Base-by-base conservation (phyloP, 2,113 vertebrate species). In the Cettia cetti region DNA sequence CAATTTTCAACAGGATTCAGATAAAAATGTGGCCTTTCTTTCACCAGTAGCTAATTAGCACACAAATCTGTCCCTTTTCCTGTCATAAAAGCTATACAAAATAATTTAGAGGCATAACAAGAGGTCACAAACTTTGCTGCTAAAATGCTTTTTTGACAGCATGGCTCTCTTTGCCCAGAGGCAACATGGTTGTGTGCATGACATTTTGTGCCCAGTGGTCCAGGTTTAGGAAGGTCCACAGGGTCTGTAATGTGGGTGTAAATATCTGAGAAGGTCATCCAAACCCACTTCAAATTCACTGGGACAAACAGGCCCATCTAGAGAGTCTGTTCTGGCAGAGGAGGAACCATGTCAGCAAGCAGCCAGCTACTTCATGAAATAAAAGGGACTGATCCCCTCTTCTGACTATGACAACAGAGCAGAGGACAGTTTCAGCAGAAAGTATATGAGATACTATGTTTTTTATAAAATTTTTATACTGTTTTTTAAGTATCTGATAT, bases 131-230 rank as follows among this genome's bases (percentile, higher is more conserved):
- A 42, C 9, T 64, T 71, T 69, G 42, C 31, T 74, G 18, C 24
- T 60, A 82, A 76, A 77, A 83, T 1, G 0, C 15, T 52, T 24
- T 80, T 53, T 45, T 74, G 45, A 89, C n/a, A 66, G 61, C 28
- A 44, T 0, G 1, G 23, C 3, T 31, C 49, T 88, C 23, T 66
- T 50, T 64, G 56, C 42, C 57, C 8, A 35, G 57, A 66, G 16
- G 31, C 4, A 3, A 15, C 30, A 26, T 2, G 7, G 12, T 18
- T 70, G 9, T 31, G 28, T 35, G 6, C 1, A 1, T 39, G 45
- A 69, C 8, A n/a, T 44, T 93, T 31, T 53, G 37, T 68, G 39
- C 52, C 56, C 60, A 23, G 9, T 69, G 11, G n/a, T 49, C 33
- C 18, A 68, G 23, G 28, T 8, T 75, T 37, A n/a, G 5, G 7